Base-by-base conservation (phyloP, 2,113 vertebrate genomes). In the Rhizomys pruinosus region DNA sequence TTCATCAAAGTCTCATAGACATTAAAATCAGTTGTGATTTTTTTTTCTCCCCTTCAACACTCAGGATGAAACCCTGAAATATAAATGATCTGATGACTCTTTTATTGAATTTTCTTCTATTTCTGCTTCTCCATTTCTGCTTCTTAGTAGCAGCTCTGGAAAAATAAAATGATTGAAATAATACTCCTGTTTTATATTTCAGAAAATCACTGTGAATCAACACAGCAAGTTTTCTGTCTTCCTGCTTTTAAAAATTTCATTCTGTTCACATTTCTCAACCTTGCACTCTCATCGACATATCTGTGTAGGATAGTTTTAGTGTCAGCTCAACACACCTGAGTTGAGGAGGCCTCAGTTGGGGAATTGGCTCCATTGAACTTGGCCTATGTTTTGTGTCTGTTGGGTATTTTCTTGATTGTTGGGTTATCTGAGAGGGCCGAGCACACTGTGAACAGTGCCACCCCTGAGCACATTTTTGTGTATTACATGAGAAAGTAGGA, bases 181-280 rank as follows among this genome's bases (percentile, higher is more conserved):
- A 77, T 85, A 59, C 17, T 81, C 7, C 5, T 86, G 52, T 90
- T 79, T 85, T 89, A 91, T 93, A 25, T 92, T 78, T 92, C 52
- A 90, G 42, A 72, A 94, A 94, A 55, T 39, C 77, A 11, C 34
- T 73, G 16, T 0, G 27, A 57, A 89, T 71, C 17, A 44, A 68
- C 57, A 8, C 11, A 29, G 7, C 17, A 57, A 63, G 73, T 71
- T 91, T 81, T 78, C 27, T 47, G 88, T 64, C 55, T 80, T 42
- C 16, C 9, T 25, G 73, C 9, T 92, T 84, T 23, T 3, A 63
- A 32, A 2, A n/a, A 8, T 16, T 9, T 90, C 7, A 2, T 3
- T 72, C 88, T 9, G 52, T 37, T 27, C 76, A 82, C 59, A 47
- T 3, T 78, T 61, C n/a, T 92, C 37, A 68, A 71, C 39, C 44